Percentiles rank a stretch among this genome's conserved stretches.
Evolutionary conservation across 2,113 vertebrate species (phyloP).

Genomic region (Crotalus viridis): DNA sequence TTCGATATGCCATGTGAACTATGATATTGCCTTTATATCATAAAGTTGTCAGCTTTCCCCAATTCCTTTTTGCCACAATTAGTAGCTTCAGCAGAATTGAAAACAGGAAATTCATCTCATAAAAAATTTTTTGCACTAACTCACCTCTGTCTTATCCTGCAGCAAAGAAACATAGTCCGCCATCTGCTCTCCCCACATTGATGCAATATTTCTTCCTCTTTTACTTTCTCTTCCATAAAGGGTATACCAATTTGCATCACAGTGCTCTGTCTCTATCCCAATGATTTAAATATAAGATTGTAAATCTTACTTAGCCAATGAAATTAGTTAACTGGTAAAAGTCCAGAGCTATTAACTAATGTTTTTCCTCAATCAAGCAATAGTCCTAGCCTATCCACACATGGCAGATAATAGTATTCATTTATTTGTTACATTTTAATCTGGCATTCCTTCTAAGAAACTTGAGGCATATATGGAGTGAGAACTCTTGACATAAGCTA

Average conservation of each 20-base stretch:
- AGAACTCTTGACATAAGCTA: background rate
- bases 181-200: background rate
- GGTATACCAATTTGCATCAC: background rate
- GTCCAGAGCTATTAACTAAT: background rate
- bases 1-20: background rate
- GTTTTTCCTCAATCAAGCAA: background rate
- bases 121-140: background rate
- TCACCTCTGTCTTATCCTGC: background rate
- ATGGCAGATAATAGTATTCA: background rate
- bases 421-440: background rate
- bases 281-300: background rate
- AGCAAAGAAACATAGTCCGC: background rate
- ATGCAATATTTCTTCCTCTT: background rate
- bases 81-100: background rate
- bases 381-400: background rate
- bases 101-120: background rate
- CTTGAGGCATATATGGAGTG: background rate
- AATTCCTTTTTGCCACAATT: background rate
- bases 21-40: background rate
- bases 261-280: background rate
- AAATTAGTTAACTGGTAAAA: background rate
- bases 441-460: background rate
- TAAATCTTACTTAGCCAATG: background rate
- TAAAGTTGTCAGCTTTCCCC: background rate
- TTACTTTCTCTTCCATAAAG: background rate